Base-by-base conservation (phyloP, 2,113 vertebrate species). In the Pampusana beccarii region DNA sequence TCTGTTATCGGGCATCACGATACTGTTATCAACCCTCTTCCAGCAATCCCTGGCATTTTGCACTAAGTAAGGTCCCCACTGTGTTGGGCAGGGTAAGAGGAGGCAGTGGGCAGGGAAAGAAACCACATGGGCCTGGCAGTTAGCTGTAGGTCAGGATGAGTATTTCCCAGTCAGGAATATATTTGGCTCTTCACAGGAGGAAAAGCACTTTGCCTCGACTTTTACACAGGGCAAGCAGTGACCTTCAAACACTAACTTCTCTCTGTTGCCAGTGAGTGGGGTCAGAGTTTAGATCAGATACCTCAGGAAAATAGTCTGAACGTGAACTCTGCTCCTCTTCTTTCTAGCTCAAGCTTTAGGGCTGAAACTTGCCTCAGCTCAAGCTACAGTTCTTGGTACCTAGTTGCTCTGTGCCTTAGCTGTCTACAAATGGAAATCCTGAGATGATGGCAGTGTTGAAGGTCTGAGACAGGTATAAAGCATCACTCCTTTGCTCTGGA, bases 141-240 rank as follows among this genome's bases (percentile, higher is more conserved):
- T 1, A 0, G 23, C 23, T 75, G 8, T 26, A 24, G 34, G 16
- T 53, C 26, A 38, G 0, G 0, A 11, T 3, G 14, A 62, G 5
- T 57, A 36, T 53, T 86, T 86, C 29, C 34, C 25, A 34, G 36
- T 50, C 19, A 91, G 51, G 17, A 84, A 19, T 26, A 12, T 36
- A 62, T 70, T 62, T 89, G 12, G 2, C 16, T 58, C 44, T 51
- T 77, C 50, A 40, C 7, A 58, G 40, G 28, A 54, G 23, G 16
- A 75, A 82, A 61, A 79, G 4, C 24, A 16, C 19, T 61, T 85
- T 21, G 11, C 46, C 66, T 79, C 14, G 7, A 46, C 28, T 77
- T 83, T 70, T 57, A 46, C 13, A 62, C 5, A 28, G 31, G 46
- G 16, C 25, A 70, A 72, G 18, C 13, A 56, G 64, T 56, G 29